A percentile compares a stretch with the other conserved stretches of the same genome.
Conservation (phyloP, 2,797 vertebrate species). For the Xerus rutilus region DNA sequence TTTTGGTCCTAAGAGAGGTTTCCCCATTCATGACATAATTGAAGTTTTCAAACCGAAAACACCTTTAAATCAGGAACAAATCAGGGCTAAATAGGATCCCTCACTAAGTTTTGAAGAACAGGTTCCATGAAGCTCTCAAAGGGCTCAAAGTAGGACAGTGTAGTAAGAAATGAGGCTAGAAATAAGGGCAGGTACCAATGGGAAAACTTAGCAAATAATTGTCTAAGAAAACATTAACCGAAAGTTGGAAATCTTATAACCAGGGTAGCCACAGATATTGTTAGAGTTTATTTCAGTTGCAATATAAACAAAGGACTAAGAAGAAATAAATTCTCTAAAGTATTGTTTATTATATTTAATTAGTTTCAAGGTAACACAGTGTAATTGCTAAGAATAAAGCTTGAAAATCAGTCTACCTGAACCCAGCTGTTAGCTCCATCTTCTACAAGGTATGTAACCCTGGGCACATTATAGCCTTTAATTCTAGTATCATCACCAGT, state of each 20-base stretch:
- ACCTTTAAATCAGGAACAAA: slow-evolving; percentile 75
- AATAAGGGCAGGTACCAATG: slow-evolving; percentile 64
- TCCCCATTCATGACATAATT: slow-evolving; percentile 84
- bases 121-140: slow-evolving; percentile 68
- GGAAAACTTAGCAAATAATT: slow-evolving; percentile 62
- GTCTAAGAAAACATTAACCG: slow-evolving; percentile 32
- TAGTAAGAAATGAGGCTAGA: slow-evolving; percentile 77
- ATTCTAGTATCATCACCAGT: neutral
- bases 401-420: neutral
- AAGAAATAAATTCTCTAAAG: neutral
- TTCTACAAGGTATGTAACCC: neutral
- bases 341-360: neutral
- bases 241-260: slow-evolving; percentile 29
- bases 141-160: slow-evolving; percentile 81
- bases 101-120: slow-evolving; percentile 62
- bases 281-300: slow-evolving; percentile 19
- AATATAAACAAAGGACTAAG: neutral
- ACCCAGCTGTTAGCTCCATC: neutral
- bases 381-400: neutral
- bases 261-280: neutral
- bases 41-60: slow-evolving; percentile 78
- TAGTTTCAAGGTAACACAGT: neutral
- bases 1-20: slow-evolving; percentile 79
- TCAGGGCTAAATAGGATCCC: slow-evolving; percentile 68
- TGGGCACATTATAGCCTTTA: neutral